Evolutionary conservation across 2,888 invertebrate genomes (phyloP).

Genomic region (Rhopalosiphum nymphaeae): DNA sequence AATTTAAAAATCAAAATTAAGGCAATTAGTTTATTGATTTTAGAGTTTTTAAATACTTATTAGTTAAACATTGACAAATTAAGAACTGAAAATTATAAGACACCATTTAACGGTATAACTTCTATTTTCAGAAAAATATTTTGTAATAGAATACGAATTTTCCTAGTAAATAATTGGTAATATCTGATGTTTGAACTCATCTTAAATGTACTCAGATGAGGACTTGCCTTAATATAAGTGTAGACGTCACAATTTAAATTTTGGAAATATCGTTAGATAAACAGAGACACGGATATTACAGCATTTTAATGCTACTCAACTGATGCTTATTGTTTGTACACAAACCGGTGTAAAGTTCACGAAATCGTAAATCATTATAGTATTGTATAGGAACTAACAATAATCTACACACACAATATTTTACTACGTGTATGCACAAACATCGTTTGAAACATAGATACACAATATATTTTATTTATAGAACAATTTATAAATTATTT

Average conservation of each 20-base stretch:
- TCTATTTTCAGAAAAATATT: not conserved
- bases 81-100: not conserved
- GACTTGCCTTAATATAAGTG: not conserved
- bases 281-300: not conserved
- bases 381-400: not conserved
- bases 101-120: not conserved
- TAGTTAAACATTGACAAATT: not conserved
- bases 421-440: not conserved
- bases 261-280: not conserved
- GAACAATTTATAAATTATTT: not conserved
- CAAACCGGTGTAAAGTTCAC: not conserved
- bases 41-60: not conserved
- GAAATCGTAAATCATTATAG: not conserved
- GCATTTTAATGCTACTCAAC: not conserved
- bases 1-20: not conserved
- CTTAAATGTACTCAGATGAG: not conserved
- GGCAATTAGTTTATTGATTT: not conserved
- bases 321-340: not conserved
- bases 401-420: not conserved
- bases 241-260: not conserved
- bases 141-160: not conserved
- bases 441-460: not conserved
- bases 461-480: not conserved
- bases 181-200: not conserved
- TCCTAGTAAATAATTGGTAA: not conserved